These are phyloP conservation scores for Erythrocebus patas DNA, from an alignment of 2,113 vertebrate genomes.

Conservation along the genomic window DNA sequence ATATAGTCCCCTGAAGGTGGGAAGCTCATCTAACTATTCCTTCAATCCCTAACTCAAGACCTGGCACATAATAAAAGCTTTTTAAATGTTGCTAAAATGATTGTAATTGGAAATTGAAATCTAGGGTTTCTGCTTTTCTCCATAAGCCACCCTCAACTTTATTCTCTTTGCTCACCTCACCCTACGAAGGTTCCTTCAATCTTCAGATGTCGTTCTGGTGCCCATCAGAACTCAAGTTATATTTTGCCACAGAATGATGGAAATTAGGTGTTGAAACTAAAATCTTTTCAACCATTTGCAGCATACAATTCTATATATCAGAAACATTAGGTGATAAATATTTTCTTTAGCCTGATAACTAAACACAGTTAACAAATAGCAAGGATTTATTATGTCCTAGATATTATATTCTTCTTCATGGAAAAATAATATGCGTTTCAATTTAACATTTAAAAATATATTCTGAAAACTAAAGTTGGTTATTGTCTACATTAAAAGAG, in stretches of 20 bases:
- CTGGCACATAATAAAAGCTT: background rate
- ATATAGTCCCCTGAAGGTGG: background rate
- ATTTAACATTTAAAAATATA: slow-evolving; percentile 1
- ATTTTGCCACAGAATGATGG: background rate
- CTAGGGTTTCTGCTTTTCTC: background rate
- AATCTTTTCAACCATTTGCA: background rate
- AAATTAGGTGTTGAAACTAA: background rate
- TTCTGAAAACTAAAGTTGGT: background rate
- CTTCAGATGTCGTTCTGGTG: background rate
- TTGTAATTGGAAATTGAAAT: background rate
- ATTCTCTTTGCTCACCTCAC: background rate
- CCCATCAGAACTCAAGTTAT: background rate
- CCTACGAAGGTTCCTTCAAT: background rate
- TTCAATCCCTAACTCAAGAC: background rate
- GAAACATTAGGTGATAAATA: background rate
- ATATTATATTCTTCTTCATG: background rate
- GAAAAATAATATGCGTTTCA: background rate
- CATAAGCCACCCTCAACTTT: background rate
- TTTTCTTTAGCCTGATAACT: background rate
- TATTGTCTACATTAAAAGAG: background rate
- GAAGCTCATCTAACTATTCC: background rate
- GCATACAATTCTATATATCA: background rate
- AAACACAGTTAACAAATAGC: background rate
- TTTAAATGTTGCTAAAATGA: background rate
- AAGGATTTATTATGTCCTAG: background rate